Evolutionary conservation across 2,113 vertebrate genomes (phyloP).

Genomic region (Cryptomyrus ogoouensis): DNA sequence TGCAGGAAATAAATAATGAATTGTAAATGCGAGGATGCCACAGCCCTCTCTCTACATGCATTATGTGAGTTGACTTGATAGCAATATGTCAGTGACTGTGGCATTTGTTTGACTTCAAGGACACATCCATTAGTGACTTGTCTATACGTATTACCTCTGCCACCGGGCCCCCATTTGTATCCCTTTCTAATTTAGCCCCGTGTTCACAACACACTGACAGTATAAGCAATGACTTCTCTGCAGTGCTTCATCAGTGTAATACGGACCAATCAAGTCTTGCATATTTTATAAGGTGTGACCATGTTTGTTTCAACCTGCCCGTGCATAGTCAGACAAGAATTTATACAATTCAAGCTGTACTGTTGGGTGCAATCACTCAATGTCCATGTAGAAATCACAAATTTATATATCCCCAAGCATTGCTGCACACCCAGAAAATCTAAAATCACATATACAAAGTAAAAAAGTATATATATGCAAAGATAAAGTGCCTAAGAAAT

Average conservation of each 20-base stretch:
- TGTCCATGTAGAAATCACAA: not conserved
- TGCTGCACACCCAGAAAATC: not conserved
- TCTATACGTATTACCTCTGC: not conserved
- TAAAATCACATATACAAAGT: not conserved
- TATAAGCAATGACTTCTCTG: not conserved
- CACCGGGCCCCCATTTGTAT: not conserved
- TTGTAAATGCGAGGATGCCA: not conserved
- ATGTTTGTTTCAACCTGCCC: not conserved
- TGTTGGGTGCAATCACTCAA: not conserved
- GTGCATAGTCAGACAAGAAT: not conserved
- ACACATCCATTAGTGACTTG: conserved; percentile 12
- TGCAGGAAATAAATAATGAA: not conserved
- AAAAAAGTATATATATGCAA: not conserved
- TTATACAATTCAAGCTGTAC: not conserved
- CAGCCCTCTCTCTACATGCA: not conserved
- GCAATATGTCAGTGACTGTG: not conserved
- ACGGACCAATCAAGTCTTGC: not conserved
- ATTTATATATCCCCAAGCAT: not conserved
- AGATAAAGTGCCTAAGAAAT: not conserved
- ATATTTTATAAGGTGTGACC: conserved; percentile 1
- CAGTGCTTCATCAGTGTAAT: not conserved
- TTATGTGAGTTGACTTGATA: not conserved
- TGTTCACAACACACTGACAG: not conserved
- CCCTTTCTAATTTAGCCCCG: not conserved
- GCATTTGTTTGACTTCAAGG: not conserved